A percentile compares a stretch with the other conserved stretches of the same genome.
phyloP scores from a whole-genome alignment of 2,113 vertebrate genomes.

The Silurus meridionalis region DNA sequence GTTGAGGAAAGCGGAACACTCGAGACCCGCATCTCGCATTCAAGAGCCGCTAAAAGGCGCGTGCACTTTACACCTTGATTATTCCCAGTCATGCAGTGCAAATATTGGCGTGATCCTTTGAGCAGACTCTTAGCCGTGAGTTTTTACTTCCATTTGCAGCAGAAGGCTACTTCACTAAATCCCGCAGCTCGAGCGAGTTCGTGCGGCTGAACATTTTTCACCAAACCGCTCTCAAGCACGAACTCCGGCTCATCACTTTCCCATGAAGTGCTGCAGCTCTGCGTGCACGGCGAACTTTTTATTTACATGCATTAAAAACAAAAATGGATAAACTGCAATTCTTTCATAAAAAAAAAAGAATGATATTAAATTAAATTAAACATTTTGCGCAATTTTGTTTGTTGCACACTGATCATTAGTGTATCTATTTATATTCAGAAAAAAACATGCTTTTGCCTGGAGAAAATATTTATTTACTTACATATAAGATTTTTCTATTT shows the following conservation, averaged over 20 bases:
- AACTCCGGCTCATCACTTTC: constrained; percentile 63
- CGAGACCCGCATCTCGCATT: constrained; percentile 82
- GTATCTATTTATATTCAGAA: background rate
- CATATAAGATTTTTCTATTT: background rate
- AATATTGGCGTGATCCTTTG: constrained; percentile 99
- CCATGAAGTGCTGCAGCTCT: constrained; percentile 56
- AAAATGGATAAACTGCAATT: background rate
- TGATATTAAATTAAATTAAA: background rate
- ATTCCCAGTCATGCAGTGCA: constrained; percentile 99
- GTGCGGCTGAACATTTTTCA: constrained; percentile 72
- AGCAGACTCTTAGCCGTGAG: constrained; percentile 83
- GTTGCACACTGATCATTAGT: background rate
- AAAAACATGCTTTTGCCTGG: background rate
- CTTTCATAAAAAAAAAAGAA: background rate
- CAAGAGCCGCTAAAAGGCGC: constrained; percentile 82
- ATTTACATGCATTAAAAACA: background rate
- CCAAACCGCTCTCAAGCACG: constrained; percentile 82
- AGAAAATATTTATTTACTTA: background rate
- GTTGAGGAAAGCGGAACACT: constrained; percentile 75
- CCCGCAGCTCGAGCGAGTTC: constrained; percentile 79
- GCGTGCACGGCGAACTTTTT: constrained; percentile 62
- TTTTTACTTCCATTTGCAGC: constrained; percentile 81
- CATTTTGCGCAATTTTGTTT: background rate
- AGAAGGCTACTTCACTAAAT: constrained; percentile 82
- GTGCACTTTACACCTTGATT: constrained; percentile 86